Conservation (phyloP, 2,797 vertebrate species). For the Sebastes dallii region DNA sequence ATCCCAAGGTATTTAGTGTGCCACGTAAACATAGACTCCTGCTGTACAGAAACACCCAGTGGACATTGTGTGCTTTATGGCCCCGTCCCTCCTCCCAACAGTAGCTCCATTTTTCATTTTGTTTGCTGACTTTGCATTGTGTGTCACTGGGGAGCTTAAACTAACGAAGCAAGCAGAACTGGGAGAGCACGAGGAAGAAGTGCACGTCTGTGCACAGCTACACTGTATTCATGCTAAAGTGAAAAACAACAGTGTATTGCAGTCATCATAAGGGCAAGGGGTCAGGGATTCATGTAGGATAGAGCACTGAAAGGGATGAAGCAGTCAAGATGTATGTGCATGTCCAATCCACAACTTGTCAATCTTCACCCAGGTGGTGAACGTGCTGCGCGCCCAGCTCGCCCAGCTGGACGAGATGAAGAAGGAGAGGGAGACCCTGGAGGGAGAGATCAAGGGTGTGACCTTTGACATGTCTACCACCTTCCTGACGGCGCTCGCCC, state of each 20-base stretch:
- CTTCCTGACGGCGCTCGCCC: constrained; percentile 91
- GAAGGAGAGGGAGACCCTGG: constrained; percentile 90
- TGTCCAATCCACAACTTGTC: background rate
- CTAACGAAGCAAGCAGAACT: constrained; percentile 70
- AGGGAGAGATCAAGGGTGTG: constrained; percentile 91
- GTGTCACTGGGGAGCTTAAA: constrained; percentile 63
- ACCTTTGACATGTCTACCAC: constrained; percentile 94
- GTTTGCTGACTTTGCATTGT: constrained; percentile 64
- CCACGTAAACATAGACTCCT: constrained; percentile 20
- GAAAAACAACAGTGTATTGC: background rate
- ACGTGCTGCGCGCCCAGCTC: constrained; percentile 89
- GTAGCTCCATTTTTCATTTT: constrained; percentile 67
- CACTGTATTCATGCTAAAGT: constrained; percentile 2
- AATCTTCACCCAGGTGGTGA: constrained; percentile 86
- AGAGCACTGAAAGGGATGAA: background rate
- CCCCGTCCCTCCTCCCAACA: constrained; percentile 34
- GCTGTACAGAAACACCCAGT: constrained; percentile 30
- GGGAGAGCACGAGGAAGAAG: constrained; percentile 19
- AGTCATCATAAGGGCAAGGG: background rate
- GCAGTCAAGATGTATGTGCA: background rate
- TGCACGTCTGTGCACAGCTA: constrained; percentile 21
- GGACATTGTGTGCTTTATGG: constrained; percentile 52
- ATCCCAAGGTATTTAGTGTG: background rate
- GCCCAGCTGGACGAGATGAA: constrained; percentile 90
- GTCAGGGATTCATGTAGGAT: background rate